Conservation (phyloP, 2,113 vertebrate genomes). For the Poeciliopsis prolifica region DNA sequence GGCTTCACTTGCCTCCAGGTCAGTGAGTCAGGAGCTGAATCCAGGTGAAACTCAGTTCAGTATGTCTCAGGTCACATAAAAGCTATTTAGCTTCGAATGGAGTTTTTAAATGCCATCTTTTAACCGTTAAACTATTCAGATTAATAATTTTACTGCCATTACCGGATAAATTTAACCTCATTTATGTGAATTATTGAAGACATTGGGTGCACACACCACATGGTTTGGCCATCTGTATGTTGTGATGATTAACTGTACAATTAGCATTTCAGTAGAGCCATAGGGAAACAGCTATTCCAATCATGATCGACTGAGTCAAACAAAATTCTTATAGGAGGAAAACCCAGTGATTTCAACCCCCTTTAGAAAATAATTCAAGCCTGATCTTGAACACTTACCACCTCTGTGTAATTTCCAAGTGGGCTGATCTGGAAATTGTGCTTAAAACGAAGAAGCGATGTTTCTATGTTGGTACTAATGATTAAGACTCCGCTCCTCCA, state of each 20-base stretch:
- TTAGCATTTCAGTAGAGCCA: constrained; percentile 41
- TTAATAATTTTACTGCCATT: constrained; percentile 50
- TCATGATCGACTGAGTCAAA: constrained; percentile 39
- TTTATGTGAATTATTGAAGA: constrained; percentile 68
- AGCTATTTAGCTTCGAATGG: constrained; percentile 5
- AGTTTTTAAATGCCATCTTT: background rate
- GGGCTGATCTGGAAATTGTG: background rate
- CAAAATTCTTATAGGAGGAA: constrained; percentile 8
- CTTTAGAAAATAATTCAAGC: background rate
- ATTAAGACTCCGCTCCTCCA: too few species aligned
- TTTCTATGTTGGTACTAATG: too few species aligned
- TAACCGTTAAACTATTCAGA: constrained; percentile 30
- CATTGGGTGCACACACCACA: constrained; percentile 53
- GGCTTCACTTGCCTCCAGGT: constrained; percentile 33
- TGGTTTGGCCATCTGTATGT: constrained; percentile 72
- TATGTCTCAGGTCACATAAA: constrained; percentile 15
- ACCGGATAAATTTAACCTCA: constrained; percentile 60
- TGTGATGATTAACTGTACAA: constrained; percentile 43
- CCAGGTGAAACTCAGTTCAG: constrained; percentile 19
- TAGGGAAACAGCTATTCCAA: constrained; percentile 35
- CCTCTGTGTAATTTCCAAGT: background rate
- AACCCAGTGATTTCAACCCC: background rate
- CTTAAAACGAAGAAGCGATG: background rate
- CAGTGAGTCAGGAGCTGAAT: constrained; percentile 16
- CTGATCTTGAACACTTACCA: background rate